Evolutionary conservation across 2,113 vertebrate genomes (phyloP).

Genomic region (Eira barbara): DNA sequence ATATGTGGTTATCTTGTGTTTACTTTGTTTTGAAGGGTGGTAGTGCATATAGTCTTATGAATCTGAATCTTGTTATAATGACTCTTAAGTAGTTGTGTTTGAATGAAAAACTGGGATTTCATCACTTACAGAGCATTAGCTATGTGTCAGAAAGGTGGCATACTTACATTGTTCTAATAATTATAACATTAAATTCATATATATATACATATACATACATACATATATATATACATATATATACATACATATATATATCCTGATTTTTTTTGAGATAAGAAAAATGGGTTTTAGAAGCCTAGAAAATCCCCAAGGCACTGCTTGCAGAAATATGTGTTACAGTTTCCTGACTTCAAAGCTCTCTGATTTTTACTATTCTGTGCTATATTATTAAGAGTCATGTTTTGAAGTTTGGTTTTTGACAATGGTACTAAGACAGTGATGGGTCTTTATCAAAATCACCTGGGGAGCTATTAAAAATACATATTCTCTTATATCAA

Average conservation of each 20-base stretch:
- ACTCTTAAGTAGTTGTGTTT: neutral
- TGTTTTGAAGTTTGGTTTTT: neutral
- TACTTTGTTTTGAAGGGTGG: neutral
- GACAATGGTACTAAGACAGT: neutral
- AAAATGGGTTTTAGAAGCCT: neutral
- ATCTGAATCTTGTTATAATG: neutral
- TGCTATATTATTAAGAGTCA: neutral
- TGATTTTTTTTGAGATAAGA: neutral
- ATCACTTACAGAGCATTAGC: neutral
- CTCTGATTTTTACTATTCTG: neutral
- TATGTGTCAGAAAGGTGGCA: neutral
- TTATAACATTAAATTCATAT: neutral
- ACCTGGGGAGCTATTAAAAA: neutral
- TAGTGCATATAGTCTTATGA: neutral
- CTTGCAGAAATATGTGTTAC: neutral
- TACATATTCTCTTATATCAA: neutral
- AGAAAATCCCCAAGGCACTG: neutral
- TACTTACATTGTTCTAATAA: neutral
- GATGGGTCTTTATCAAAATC: neutral
- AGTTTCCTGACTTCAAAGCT: neutral
- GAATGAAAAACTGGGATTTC: neutral
- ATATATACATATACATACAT: neutral
- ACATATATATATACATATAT: neutral
- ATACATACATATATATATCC: neutral
- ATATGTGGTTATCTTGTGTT: neutral